Evolutionary conservation across 2,113 vertebrate species (phyloP).

Genomic region (Xerus inauris): DNA sequence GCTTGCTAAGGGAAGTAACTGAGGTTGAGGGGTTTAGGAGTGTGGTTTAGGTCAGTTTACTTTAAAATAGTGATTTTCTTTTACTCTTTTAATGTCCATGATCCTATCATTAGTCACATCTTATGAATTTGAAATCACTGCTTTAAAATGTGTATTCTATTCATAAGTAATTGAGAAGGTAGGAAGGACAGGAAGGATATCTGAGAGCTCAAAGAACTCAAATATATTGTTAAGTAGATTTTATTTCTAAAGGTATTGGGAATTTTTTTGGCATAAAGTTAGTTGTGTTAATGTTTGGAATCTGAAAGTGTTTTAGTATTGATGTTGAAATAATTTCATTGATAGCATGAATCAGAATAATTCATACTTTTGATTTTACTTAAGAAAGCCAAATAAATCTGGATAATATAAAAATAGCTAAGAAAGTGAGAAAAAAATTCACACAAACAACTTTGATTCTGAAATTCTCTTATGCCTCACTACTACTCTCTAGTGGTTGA

Average conservation of each 20-base stretch:
- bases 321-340: not conserved
- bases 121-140: not conserved
- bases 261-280: not conserved
- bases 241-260: constrained; percentile 27
- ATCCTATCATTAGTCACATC: not conserved
- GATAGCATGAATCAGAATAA: not conserved
- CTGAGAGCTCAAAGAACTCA: not conserved
- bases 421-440: not conserved
- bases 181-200: not conserved
- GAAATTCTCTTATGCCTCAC: not conserved
- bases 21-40: not conserved
- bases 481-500: constrained; percentile 79
- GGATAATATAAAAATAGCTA: constrained; percentile 14
- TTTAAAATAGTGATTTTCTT: not conserved
- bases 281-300: constrained; percentile 48
- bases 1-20: not conserved
- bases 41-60: not conserved
- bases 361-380: constrained; percentile 23
- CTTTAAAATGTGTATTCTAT: not conserved
- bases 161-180: not conserved
- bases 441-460: not conserved
- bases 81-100: not conserved
- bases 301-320: constrained; percentile 13
- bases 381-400: constrained; percentile 18
- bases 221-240: not conserved